These are phyloP conservation scores for Incurvaria masculella DNA, from an alignment of 2,888 invertebrate species.

Conservation along the genomic window DNA sequence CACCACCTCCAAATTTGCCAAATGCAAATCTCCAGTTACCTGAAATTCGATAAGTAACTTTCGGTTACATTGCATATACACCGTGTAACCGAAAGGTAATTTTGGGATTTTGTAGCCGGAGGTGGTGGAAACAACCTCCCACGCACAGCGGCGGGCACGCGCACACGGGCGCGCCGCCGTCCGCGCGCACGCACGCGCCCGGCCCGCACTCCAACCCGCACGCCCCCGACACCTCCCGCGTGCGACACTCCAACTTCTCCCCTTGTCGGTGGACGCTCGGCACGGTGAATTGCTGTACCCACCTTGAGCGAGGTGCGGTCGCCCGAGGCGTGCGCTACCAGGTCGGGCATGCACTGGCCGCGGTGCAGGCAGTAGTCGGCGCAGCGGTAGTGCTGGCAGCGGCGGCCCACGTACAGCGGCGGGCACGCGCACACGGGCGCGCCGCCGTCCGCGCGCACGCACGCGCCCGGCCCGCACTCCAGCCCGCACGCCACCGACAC, in stretches of 20 bases:
- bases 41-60: too few relatives aligned
- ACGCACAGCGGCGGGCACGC: constrained; percentile 61
- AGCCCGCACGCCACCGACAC: neutral
- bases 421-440: constrained; percentile 63
- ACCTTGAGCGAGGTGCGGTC: constrained; percentile 36
- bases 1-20: too few relatives aligned
- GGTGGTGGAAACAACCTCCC: too few relatives aligned
- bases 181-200: constrained; percentile 36
- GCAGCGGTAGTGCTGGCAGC: constrained; percentile 68
- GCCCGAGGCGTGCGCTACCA: constrained; percentile 9
- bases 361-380: constrained; percentile 64
- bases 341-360: constrained; percentile 47
- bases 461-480: constrained; percentile 6
- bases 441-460: constrained; percentile 44
- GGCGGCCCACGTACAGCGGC: constrained; percentile 59
- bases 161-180: constrained; percentile 54
- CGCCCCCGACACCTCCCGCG: neutral
- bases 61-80: too few relatives aligned
- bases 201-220: constrained; percentile 6
- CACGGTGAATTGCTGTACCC: constrained; percentile 63
- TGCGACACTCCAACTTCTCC: neutral
- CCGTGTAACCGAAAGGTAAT: too few relatives aligned
- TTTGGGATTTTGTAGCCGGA: too few relatives aligned
- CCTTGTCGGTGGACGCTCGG: too few relatives aligned
- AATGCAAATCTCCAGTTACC: too few relatives aligned